Conservation (phyloP, 2,888 invertebrate species). For the Tetranychus truncatus region DNA sequence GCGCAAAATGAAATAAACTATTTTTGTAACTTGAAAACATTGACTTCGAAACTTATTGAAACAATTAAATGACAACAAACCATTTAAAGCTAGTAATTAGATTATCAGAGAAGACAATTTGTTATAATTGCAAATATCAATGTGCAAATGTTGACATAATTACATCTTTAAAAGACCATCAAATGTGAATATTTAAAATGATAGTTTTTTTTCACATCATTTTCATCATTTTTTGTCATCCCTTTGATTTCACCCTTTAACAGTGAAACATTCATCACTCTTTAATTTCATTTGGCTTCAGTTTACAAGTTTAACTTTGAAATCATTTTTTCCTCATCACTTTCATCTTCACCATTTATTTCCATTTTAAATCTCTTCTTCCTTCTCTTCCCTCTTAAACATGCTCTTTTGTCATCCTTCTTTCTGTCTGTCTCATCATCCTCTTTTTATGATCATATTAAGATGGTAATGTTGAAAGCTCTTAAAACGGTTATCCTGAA, state of each 20-base stretch:
- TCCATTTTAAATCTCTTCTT: constrained; percentile 7
- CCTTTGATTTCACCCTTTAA: background rate
- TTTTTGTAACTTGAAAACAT: too few relatives aligned
- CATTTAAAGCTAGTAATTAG: too few relatives aligned
- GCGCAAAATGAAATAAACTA: too few relatives aligned
- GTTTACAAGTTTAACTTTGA: background rate
- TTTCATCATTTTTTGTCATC: background rate
- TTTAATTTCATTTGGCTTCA: constrained; percentile 4
- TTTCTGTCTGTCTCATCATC: constrained; percentile 8
- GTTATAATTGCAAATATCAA: too few relatives aligned
- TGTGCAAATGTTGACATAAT: too few relatives aligned
- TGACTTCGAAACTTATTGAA: too few relatives aligned
- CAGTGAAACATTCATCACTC: too few relatives aligned
- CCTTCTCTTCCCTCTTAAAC: constrained; percentile 15
- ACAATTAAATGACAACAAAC: too few relatives aligned
- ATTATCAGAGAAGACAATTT: too few relatives aligned
- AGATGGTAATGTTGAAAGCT: background rate
- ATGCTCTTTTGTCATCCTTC: constrained; percentile 24
- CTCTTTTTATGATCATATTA: constrained; percentile 3
- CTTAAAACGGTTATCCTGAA: background rate
- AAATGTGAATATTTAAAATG: too few relatives aligned
- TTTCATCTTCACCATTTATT: background rate
- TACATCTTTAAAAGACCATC: too few relatives aligned
- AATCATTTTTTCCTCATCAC: background rate
- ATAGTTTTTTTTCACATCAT: background rate